phyloP scores from a whole-genome alignment of 2,797 vertebrate genomes.

The Muscicapa striata region DNA sequence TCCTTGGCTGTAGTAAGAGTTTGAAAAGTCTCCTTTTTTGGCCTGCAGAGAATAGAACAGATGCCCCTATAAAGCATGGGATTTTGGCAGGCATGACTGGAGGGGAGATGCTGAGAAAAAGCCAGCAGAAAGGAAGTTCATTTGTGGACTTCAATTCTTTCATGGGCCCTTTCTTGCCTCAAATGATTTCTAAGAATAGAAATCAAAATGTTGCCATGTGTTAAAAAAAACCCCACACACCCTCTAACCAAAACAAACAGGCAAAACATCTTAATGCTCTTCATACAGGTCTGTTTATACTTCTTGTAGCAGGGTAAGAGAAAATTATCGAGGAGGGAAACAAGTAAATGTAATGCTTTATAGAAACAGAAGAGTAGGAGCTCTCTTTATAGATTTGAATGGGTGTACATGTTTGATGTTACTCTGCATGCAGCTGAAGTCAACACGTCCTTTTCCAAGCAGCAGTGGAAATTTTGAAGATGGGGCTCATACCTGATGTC shows the following conservation, averaged over 20 bases:
- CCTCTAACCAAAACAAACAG: slow-evolving; percentile 37
- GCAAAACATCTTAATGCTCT: neutral
- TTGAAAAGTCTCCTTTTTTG: slow-evolving; percentile 67
- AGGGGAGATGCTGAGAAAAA: slow-evolving; percentile 61
- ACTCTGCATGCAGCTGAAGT: neutral
- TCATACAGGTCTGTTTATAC: neutral
- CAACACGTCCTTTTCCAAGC: neutral
- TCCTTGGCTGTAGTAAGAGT: slow-evolving; percentile 5
- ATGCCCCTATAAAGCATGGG: slow-evolving; percentile 59
- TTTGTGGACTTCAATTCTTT: slow-evolving; percentile 37
- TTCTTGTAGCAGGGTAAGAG: neutral
- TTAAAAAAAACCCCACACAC: neutral
- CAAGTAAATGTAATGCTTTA: neutral
- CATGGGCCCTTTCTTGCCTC: slow-evolving; percentile 26
- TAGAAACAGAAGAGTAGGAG: neutral
- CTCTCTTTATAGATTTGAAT: neutral
- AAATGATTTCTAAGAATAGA: slow-evolving; percentile 59
- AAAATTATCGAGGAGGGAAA: neutral
- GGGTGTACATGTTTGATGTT: neutral
- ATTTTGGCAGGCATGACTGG: slow-evolving; percentile 50
- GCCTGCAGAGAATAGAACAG: slow-evolving; percentile 49
- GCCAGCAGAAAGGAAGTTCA: slow-evolving; percentile 36
- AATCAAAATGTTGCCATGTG: slow-evolving; percentile 58
- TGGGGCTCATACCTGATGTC: neutral
- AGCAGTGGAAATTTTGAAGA: neutral